Conservation (phyloP, 2,113 vertebrate genomes). For the Thinocorus orbignyianus region DNA sequence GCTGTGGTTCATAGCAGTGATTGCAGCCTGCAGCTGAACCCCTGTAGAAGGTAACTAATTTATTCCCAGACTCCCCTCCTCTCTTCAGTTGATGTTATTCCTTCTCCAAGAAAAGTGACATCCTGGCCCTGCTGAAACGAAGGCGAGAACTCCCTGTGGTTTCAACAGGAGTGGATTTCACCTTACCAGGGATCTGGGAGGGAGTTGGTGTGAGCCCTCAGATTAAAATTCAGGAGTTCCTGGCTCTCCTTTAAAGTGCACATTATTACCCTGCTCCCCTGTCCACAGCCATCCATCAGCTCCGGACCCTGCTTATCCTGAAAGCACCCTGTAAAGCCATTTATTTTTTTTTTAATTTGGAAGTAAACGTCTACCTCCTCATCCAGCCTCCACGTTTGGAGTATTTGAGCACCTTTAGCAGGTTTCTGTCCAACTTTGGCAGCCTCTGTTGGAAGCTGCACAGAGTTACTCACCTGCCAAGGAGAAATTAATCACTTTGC, state of each 20-base stretch:
- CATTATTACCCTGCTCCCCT: background rate
- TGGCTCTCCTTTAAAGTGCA: background rate
- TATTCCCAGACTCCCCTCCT: background rate
- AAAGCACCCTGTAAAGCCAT: background rate
- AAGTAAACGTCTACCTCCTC: background rate
- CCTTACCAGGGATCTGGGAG: background rate
- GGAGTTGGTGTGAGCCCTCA: background rate
- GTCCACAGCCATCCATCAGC: background rate
- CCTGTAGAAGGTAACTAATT: background rate
- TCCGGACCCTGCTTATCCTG: background rate
- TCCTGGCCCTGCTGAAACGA: background rate
- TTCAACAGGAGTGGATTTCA: background rate
- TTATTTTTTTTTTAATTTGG: background rate
- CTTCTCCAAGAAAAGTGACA: background rate
- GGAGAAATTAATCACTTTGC: slow-evolving; percentile 47
- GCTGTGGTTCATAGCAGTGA: background rate
- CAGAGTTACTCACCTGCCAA: slow-evolving; percentile 4
- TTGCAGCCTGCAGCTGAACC: background rate
- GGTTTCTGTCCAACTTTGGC: background rate
- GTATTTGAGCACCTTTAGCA: slow-evolving; percentile 8
- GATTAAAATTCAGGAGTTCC: slow-evolving; percentile 2
- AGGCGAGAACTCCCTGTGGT: background rate
- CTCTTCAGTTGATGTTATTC: background rate
- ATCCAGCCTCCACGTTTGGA: background rate
- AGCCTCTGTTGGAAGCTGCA: background rate